These are phyloP conservation scores for Meles meles DNA, from an alignment of 2,113 vertebrate species.

Conservation along the genomic window DNA sequence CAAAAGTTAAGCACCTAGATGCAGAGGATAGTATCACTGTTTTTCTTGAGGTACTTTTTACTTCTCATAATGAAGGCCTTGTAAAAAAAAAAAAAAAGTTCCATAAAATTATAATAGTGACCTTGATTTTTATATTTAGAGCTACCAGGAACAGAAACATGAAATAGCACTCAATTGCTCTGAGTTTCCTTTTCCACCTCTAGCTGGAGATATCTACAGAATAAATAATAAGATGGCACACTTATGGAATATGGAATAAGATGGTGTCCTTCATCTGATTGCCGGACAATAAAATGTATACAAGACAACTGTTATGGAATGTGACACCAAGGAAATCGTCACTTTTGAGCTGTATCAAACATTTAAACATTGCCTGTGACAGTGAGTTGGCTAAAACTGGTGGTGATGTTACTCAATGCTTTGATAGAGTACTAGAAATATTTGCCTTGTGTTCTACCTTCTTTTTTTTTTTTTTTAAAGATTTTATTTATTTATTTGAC, in stretches of 20 bases:
- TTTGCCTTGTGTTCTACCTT: not conserved
- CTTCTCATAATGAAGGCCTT: not conserved
- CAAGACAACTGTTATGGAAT: not conserved
- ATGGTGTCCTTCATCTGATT: not conserved
- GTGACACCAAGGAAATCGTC: not conserved
- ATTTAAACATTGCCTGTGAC: not conserved
- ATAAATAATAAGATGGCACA: not conserved
- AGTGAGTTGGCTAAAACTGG: not conserved
- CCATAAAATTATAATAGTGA: not conserved
- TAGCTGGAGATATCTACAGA: not conserved
- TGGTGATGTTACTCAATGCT: not conserved
- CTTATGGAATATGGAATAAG: not conserved
- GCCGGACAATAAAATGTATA: not conserved
- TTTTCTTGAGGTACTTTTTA: not conserved
- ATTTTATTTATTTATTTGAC: too few species aligned
- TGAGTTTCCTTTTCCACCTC: not conserved
- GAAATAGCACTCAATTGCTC: slow-evolving; percentile 9
- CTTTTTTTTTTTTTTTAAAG: too few species aligned
- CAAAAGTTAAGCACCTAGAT: not conserved
- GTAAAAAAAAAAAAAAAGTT: not conserved
- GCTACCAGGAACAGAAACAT: not conserved
- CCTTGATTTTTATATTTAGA: slow-evolving; percentile 31
- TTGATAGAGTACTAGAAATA: not conserved
- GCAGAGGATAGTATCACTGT: not conserved
- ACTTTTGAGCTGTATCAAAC: not conserved